Evolutionary conservation across 2,888 invertebrate species (phyloP).

Genomic region (Julus scandinavius): DNA sequence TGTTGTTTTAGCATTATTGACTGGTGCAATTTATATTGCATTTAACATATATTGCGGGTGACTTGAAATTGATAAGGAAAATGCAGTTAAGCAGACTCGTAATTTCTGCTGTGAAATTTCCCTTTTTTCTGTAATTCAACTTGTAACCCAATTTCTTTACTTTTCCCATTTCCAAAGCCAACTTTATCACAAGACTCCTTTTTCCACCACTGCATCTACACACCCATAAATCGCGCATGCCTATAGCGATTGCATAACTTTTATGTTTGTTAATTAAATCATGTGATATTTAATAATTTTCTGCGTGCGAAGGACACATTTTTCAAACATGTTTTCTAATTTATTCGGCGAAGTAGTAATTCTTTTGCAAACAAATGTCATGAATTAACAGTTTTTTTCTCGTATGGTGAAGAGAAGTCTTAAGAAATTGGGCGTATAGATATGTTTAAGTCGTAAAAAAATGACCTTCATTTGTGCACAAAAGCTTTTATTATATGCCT

Average conservation of each 20-base stretch:
- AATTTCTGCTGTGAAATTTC: not conserved
- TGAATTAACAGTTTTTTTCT: not conserved
- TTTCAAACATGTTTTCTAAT: constrained; percentile 18
- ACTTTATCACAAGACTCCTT: not conserved
- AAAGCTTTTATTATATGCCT: constrained; percentile 10
- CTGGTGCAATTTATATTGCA: no score
- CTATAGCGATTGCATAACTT: constrained; percentile 11
- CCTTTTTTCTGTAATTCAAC: not conserved
- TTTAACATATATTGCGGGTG: no score
- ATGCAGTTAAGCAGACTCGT: not conserved
- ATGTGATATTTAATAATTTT: constrained; percentile 18
- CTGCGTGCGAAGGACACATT: constrained; percentile 18
- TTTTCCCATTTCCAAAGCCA: not conserved
- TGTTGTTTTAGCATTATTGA: no score
- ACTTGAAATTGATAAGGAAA: not conserved
- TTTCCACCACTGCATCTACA: not conserved
- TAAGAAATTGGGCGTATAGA: constrained; percentile 11
- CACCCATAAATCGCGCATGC: constrained; percentile 11
- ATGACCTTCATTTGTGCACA: constrained; percentile 11
- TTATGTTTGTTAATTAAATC: constrained; percentile 11
- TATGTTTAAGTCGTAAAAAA: constrained; percentile 7
- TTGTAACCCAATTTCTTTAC: not conserved
- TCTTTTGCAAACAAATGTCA: constrained; percentile 18
- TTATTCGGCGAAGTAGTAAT: constrained; percentile 18
- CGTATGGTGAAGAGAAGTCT: not conserved